phyloP scores from a whole-genome alignment of 2,888 invertebrate species.

The Noctuana brunneofusca region DNA sequence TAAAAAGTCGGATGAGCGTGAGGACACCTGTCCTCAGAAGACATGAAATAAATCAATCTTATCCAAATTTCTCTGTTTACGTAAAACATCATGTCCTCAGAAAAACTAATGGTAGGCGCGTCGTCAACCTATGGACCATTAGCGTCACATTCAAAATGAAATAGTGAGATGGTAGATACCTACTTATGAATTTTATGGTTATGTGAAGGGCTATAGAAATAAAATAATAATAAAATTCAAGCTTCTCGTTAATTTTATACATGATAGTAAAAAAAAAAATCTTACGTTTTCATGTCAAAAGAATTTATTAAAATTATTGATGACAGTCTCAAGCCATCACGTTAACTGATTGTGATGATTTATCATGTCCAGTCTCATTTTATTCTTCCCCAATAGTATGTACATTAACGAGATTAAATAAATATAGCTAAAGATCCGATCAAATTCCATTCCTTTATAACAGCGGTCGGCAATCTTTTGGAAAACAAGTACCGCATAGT shows the following conservation, averaged over 20 bases:
- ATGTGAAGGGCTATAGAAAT: not conserved
- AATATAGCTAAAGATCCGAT: too few species aligned
- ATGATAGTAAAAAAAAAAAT: not conserved
- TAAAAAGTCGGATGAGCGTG: not conserved
- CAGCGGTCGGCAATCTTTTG: too few species aligned
- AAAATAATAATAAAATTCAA: not conserved
- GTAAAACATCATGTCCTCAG: conserved; percentile 47
- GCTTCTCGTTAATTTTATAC: not conserved
- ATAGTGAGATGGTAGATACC: conserved; percentile 44
- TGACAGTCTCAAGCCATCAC: too few species aligned
- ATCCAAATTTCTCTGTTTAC: conserved; percentile 38
- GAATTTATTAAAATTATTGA: too few species aligned
- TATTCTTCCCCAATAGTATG: too few species aligned
- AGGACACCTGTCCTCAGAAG: conserved; percentile 17
- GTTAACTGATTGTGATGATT: too few species aligned
- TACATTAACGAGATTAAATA: too few species aligned
- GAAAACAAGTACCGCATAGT: too few species aligned
- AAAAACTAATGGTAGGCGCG: conserved; percentile 43
- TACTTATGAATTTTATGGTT: not conserved
- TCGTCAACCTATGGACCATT: conserved; percentile 57
- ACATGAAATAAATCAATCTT: conserved; percentile 19
- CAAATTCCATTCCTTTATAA: too few species aligned
- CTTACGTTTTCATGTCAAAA: too few species aligned
- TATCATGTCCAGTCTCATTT: too few species aligned
- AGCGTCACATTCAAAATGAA: conserved; percentile 57